Conservation (phyloP, 2,888 invertebrate genomes). For the Dryocosmus kuriphilus region DNA sequence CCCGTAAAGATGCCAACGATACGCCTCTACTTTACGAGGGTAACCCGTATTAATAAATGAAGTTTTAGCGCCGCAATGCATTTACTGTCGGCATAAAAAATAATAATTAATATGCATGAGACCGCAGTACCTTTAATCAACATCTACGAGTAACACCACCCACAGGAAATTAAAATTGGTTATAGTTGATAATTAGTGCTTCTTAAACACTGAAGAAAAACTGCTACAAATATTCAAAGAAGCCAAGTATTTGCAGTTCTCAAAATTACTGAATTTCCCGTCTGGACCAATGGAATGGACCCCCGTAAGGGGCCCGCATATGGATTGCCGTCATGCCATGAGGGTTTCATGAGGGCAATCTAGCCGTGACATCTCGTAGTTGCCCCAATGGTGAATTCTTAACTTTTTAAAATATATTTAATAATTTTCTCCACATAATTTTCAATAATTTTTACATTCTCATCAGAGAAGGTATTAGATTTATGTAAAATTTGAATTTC, state of each 20-base stretch:
- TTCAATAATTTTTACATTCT: no score
- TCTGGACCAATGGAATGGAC: no score
- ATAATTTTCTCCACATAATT: no score
- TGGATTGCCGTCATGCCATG: no score
- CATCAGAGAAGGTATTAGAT: no score
- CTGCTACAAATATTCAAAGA: background rate
- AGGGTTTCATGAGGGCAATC: no score
- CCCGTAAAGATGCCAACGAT: constrained; percentile 54
- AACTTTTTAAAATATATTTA: no score
- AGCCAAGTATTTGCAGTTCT: no score
- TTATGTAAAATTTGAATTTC: no score
- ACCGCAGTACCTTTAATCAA: constrained; percentile 65
- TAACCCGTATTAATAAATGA: constrained; percentile 72
- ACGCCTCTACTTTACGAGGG: constrained; percentile 62
- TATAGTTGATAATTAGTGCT: constrained; percentile 66
- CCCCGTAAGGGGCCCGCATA: no score
- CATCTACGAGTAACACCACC: constrained; percentile 62
- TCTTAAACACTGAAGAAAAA: background rate
- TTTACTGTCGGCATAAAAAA: constrained; percentile 62
- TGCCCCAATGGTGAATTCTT: no score
- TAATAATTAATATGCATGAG: constrained; percentile 68
- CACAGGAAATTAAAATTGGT: constrained; percentile 67
- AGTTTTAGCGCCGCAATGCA: constrained; percentile 62
- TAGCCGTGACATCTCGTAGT: no score
- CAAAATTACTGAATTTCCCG: background rate